A percentile compares a stretch with the other conserved stretches of the same genome.
Evolutionary conservation across 2,888 invertebrate species (phyloP).

Genomic region (Cataglyphis rosenhaueri): DNA sequence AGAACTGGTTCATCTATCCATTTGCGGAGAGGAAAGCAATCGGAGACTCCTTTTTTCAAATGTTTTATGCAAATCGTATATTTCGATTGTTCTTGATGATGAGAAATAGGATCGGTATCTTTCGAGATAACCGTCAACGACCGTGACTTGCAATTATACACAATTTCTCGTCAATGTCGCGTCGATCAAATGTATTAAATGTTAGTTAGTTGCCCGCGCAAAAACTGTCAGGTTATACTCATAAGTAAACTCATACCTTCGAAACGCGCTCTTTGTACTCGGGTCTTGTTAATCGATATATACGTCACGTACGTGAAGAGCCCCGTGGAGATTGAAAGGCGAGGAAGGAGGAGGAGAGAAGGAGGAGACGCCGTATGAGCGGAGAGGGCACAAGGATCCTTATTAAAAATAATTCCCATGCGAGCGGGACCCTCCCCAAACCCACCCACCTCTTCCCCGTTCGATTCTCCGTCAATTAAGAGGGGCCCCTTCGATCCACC

Average conservation of each 20-base stretch:
- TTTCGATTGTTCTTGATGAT: slow-evolving; percentile 31
- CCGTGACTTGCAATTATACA: slow-evolving; percentile 31
- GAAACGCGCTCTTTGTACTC: slow-evolving; percentile 45
- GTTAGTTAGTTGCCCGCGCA: slow-evolving; percentile 33
- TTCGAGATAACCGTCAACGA: slow-evolving; percentile 29
- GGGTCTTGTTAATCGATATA: slow-evolving; percentile 49
- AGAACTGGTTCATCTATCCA: slow-evolving; percentile 47
- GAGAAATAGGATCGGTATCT: slow-evolving; percentile 9
- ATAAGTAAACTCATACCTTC: slow-evolving; percentile 44
- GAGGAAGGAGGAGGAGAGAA: slow-evolving; percentile 39
- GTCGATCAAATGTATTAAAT: slow-evolving; percentile 36
- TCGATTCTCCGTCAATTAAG: slow-evolving; percentile 72
- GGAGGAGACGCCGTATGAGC: slow-evolving; percentile 45
- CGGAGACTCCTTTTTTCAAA: slow-evolving; percentile 39
- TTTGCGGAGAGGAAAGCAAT: slow-evolving; percentile 21
- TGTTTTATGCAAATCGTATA: slow-evolving; percentile 34
- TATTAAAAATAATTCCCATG: slow-evolving; percentile 78
- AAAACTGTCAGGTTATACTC: slow-evolving; percentile 52
- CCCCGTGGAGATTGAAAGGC: slow-evolving; percentile 44
- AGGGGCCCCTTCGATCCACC: slow-evolving; percentile 59
- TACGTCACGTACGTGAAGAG: slow-evolving; percentile 55
- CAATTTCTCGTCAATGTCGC: slow-evolving; percentile 44
- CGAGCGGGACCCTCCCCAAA: slow-evolving; percentile 57
- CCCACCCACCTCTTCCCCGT: slow-evolving; percentile 68
- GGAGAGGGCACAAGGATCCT: slow-evolving; percentile 66